A percentile compares a stretch with the other conserved stretches of the same genome.
These are phyloP conservation scores for Ctenicera cuprea DNA, from an alignment of 2,888 invertebrate species.

Conservation along the genomic window DNA sequence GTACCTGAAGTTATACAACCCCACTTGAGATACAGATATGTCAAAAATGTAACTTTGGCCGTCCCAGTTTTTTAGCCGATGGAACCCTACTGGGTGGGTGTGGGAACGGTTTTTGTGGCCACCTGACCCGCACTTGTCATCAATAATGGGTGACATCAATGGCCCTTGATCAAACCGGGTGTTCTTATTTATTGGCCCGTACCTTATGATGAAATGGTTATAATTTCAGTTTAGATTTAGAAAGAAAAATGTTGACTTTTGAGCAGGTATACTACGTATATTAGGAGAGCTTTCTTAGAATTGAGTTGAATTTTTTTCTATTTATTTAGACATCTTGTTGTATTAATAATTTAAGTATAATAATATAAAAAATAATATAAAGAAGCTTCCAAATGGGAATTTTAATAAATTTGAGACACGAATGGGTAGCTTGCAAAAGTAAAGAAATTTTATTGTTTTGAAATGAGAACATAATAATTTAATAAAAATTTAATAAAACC, in stretches of 20 bases:
- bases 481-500: too few relatives aligned
- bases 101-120: conserved; percentile 63
- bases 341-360: too few relatives aligned
- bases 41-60: conserved; percentile 57
- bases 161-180: conserved; percentile 62
- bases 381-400: too few relatives aligned
- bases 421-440: too few relatives aligned
- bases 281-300: neutral
- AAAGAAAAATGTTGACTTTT: conserved; percentile 5
- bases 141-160: conserved; percentile 71
- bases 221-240: conserved; percentile 1
- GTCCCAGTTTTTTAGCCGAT: conserved; percentile 41
- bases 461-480: too few relatives aligned
- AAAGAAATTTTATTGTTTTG: too few relatives aligned
- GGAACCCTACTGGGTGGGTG: conserved; percentile 65
- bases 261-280: conserved; percentile 2
- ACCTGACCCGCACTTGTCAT: conserved; percentile 70
- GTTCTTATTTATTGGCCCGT: conserved; percentile 56
- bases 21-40: conserved; percentile 49
- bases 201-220: conserved; percentile 31
- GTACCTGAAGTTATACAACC: conserved; percentile 43
- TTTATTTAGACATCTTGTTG: too few relatives aligned
- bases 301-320: too few relatives aligned
- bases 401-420: too few relatives aligned
- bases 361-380: too few relatives aligned